Evolutionary conservation across 2,797 vertebrate species (phyloP).

Genomic region (Sus cebifrons): DNA sequence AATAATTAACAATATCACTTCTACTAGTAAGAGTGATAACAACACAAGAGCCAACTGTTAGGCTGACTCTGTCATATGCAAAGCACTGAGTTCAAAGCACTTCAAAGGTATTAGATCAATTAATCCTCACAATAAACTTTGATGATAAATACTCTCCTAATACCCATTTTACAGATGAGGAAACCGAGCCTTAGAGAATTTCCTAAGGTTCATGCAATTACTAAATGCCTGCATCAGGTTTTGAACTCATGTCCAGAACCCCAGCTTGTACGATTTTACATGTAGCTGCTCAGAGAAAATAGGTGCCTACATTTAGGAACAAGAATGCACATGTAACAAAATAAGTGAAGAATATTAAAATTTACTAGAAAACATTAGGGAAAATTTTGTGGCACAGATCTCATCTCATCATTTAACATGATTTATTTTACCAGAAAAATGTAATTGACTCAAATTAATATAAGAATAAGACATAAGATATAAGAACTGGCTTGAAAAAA

Average conservation of each 20-base stretch:
- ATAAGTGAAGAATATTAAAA: conserved; percentile 1
- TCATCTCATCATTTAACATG: neutral
- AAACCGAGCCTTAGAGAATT: neutral
- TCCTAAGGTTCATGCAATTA: neutral
- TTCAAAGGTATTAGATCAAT: neutral
- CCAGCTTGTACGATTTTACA: neutral
- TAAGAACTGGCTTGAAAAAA: neutral
- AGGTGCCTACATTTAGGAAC: neutral
- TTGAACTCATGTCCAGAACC: conserved; percentile 1
- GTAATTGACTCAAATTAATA: neutral
- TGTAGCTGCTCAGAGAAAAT: neutral
- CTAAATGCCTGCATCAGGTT: neutral
- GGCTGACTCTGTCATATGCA: neutral
- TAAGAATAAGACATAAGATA: neutral
- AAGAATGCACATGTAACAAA: neutral
- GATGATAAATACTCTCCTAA: neutral
- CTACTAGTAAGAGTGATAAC: neutral
- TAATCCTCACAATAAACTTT: neutral
- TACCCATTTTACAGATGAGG: neutral
- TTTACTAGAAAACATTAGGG: neutral
- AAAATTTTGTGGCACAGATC: neutral
- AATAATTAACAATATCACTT: neutral
- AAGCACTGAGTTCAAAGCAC: neutral
- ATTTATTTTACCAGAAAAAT: neutral
- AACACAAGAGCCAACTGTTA: neutral